Evolutionary conservation across 2,888 invertebrate genomes (phyloP), one percentile per base, ranked within the genome.

Genomic region (Ochlodes sylvanus): DNA sequence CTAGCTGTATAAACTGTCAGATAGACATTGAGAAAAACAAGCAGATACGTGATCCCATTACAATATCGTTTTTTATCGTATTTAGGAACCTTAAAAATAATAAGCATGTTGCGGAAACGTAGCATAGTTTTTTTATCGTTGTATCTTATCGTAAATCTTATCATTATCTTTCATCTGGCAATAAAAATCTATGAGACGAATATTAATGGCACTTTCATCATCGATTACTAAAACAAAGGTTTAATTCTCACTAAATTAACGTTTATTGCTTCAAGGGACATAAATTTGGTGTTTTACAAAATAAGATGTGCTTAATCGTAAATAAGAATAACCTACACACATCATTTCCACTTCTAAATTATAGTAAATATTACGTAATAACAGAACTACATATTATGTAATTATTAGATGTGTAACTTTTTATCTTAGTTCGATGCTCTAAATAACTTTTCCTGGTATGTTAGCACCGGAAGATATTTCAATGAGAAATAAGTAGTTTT

Each of bases 131-230:
- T 52, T 21, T 63, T 63, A 55, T 54, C 63, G 42, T 12, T 7
- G 19, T n/a, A 17, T 55, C 52, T 12, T 52, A 32, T 58, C 65
- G 50, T 66, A 60, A 66, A 66, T 66, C 66, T 66, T 42, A 38
- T 32, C 44, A 52, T 52, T 60, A 66, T 66, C 66, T 58, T 54
- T 60, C 66, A 66, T 54, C 52, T 66, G 41, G 52, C 60, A 52
- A 66, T 66, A 54, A 66, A 65, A 66, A 66, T 66, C 41, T 32
- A 58, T 54, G 41, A 52, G 58, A 66, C 17, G 15, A 42, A 38
- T 66, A 14, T 60, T 66, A 58, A 66, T 66, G 32, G 58, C 52
- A 58, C 52, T 66, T 60, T 66, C 65, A 58, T 52, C 65, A 52
- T 60, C 19, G 41, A 52, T 66, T 66, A 66, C 65, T 58, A 15